phyloP scores from a whole-genome alignment of 2,113 vertebrate genomes.

The Calidris pygmaea region DNA sequence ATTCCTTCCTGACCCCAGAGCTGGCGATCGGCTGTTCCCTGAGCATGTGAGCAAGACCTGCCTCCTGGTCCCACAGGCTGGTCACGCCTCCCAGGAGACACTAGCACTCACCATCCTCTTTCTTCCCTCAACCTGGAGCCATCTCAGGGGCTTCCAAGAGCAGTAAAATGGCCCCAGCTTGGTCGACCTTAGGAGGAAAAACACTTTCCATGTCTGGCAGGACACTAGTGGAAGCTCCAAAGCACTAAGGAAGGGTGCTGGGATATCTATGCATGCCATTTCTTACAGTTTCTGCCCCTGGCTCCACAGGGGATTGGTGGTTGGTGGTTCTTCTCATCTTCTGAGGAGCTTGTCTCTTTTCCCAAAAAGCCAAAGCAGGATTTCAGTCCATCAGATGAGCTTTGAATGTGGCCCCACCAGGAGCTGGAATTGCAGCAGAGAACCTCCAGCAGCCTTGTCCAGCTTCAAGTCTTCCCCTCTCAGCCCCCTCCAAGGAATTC shows the following conservation, averaged over 20 bases:
- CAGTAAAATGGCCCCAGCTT: background rate
- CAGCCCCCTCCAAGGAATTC: too few relatives aligned
- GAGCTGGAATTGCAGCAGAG: background rate
- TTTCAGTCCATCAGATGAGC: background rate
- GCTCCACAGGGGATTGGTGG: background rate
- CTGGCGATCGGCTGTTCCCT: background rate
- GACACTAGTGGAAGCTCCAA: background rate
- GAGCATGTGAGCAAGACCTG: background rate
- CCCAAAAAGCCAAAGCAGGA: background rate
- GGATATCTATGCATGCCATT: background rate
- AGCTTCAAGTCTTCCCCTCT: background rate
- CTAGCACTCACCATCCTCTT: background rate
- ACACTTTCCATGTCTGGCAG: background rate
- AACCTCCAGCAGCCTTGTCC: background rate
- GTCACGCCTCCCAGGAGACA: background rate
- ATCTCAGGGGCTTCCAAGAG: background rate
- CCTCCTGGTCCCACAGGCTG: background rate
- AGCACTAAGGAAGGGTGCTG: background rate
- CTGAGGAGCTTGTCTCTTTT: background rate
- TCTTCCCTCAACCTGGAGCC: background rate
- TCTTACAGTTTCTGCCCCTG: background rate
- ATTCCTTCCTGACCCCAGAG: background rate
- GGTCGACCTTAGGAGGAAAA: background rate
- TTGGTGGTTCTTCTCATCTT: background rate
- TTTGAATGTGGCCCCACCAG: background rate